A percentile compares a stretch with the other conserved stretches of the same genome.
Conservation (phyloP, 2,888 invertebrate genomes). For the Trisateles emortualis region DNA sequence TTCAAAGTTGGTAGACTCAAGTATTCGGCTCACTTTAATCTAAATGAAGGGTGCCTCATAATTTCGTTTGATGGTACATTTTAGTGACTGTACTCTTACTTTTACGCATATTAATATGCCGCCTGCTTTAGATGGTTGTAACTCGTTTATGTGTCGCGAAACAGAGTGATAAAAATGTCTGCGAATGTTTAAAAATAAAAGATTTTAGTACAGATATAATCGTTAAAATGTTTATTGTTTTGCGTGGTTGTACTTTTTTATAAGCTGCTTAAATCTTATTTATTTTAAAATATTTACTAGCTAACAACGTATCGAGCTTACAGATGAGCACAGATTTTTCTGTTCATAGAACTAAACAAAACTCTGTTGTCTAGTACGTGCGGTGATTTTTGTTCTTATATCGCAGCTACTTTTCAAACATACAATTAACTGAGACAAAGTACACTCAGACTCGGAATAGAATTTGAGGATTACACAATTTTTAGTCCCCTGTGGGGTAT, state of each 20-base stretch:
- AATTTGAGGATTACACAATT: too few relatives aligned
- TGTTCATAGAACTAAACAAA: too few relatives aligned
- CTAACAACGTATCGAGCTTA: too few relatives aligned
- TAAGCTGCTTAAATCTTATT: conserved; percentile 1
- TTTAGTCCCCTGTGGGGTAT: too few relatives aligned
- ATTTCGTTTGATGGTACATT: conserved; percentile 17
- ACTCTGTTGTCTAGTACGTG: too few relatives aligned
- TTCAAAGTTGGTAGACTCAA: not conserved
- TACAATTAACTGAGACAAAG: too few relatives aligned
- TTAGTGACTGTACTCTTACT: conserved; percentile 32
- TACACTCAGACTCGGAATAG: too few relatives aligned
- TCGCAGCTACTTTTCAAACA: too few relatives aligned
- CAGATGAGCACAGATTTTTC: too few relatives aligned
- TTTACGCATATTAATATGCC: conserved; percentile 39
- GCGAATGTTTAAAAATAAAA: conserved; percentile 24
- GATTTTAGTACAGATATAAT: conserved; percentile 31
- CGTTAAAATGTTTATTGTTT: conserved; percentile 25
- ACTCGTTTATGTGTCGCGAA: conserved; percentile 34
- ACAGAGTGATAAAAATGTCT: conserved; percentile 30
- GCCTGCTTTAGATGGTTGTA: conserved; percentile 24
- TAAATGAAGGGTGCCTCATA: conserved; percentile 9
- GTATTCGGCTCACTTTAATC: conserved; percentile 2
- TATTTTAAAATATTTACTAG: too few relatives aligned
- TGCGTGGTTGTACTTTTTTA: conserved; percentile 5
- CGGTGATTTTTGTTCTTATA: too few relatives aligned